Evolutionary conservation across 2,113 vertebrate genomes (phyloP).

Genomic region (Siniperca knerii): DNA sequence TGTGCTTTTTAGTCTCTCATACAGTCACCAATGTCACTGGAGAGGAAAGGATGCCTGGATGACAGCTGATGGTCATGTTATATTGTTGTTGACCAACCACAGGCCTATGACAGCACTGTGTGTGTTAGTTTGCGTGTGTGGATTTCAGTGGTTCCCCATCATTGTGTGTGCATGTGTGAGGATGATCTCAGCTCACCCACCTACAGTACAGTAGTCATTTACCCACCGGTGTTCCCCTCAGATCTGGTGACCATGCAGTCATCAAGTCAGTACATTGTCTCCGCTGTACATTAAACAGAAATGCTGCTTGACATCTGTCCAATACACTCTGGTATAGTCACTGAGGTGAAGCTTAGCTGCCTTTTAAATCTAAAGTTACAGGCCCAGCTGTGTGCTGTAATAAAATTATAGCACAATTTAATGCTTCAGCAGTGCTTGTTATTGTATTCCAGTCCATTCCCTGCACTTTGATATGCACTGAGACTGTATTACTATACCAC

Average conservation of each 20-base stretch:
- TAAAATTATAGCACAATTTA: constrained; percentile 53
- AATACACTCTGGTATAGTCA: constrained; percentile 15
- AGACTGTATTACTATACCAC: constrained; percentile 17
- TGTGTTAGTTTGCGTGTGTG: background rate
- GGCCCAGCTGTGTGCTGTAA: constrained; percentile 35
- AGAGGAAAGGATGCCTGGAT: constrained; percentile 9
- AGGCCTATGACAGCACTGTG: constrained; percentile 17
- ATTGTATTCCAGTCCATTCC: constrained; percentile 38
- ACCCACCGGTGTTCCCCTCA: constrained; percentile 32
- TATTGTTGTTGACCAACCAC: constrained; percentile 44
- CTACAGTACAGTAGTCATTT: constrained; percentile 31
- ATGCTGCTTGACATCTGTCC: constrained; percentile 53
- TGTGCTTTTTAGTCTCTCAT: constrained; percentile 54
- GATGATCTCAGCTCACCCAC: constrained; percentile 48
- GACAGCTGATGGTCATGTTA: constrained; percentile 64
- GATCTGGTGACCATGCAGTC: constrained; percentile 56
- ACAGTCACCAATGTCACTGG: constrained; percentile 31
- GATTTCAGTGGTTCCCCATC: constrained; percentile 1
- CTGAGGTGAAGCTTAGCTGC: constrained; percentile 21
- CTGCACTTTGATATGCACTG: background rate
- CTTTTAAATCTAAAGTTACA: constrained; percentile 44
- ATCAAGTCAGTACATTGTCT: constrained; percentile 36
- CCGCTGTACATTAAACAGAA: constrained; percentile 13
- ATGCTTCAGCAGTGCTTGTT: constrained; percentile 33
- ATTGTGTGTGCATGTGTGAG: constrained; percentile 10